A percentile compares a stretch with the other conserved stretches of the same genome.
Evolutionary conservation across 2,888 invertebrate species (phyloP).

Genomic region (Mantis religiosa): DNA sequence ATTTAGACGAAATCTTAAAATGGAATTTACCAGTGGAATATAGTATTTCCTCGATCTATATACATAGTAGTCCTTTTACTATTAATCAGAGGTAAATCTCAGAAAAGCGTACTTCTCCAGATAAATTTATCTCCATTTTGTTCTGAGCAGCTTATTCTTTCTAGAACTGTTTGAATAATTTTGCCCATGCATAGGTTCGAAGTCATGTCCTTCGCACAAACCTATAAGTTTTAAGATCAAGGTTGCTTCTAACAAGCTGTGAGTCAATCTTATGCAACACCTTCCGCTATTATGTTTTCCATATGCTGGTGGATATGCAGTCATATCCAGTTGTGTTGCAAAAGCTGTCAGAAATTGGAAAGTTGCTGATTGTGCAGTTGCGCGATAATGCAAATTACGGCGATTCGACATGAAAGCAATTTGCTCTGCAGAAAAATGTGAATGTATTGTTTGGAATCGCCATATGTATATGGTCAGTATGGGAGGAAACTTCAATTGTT

Average conservation of each 20-base stretch:
- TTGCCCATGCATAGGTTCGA: no score
- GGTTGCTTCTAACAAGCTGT: background rate
- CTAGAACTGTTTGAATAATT: no score
- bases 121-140: no score
- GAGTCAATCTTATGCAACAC: background rate
- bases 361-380: background rate
- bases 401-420: background rate
- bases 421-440: background rate
- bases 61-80: no score
- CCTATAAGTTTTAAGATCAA: background rate
- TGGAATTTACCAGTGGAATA: no score
- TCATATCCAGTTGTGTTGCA: background rate
- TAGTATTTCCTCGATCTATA: no score
- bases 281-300: background rate
- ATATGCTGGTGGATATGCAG: background rate
- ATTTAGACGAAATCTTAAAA: no score
- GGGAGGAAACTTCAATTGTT: background rate
- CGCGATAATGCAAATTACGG: background rate
- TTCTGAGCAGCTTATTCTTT: no score
- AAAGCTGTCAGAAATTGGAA: background rate
- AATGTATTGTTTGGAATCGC: background rate
- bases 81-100: no score
- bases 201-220: no score
- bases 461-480: background rate
- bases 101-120: no score